These are phyloP conservation scores for Saguinus imperator DNA, from an alignment of 2,113 vertebrate species.

Conservation along the genomic window DNA sequence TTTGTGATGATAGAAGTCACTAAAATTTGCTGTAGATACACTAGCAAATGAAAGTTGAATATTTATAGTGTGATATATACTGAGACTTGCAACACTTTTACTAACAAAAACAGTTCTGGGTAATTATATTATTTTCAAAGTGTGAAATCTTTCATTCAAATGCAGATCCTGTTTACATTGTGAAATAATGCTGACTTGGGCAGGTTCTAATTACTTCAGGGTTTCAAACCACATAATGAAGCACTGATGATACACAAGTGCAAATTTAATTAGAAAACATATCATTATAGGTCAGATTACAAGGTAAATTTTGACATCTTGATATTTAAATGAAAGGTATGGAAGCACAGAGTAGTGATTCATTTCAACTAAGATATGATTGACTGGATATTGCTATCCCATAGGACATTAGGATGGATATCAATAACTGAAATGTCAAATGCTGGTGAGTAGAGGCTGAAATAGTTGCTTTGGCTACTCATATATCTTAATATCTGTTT, in stretches of 20 bases:
- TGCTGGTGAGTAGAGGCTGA: not conserved
- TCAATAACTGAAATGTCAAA: not conserved
- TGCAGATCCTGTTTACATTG: not conserved
- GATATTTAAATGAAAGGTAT: constrained; percentile 26
- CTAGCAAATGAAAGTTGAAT: not conserved
- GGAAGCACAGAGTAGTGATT: not conserved
- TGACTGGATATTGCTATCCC: not conserved
- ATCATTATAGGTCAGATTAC: constrained; percentile 10
- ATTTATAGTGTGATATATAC: not conserved
- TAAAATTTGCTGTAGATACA: not conserved
- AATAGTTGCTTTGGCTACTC: not conserved
- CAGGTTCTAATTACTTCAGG: constrained; percentile 33
- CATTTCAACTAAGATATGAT: not conserved
- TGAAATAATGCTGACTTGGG: constrained; percentile 5
- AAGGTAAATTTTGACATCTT: constrained; percentile 11
- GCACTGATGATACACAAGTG: not conserved
- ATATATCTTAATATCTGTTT: not conserved
- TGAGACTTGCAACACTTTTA: not conserved
- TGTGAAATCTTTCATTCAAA: constrained; percentile 35
- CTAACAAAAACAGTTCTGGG: constrained; percentile 17
- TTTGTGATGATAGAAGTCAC: not conserved
- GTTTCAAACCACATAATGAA: constrained; percentile 36
- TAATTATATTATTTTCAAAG: not conserved
- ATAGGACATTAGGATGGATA: not conserved
- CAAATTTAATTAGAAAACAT: constrained; percentile 51